These are phyloP conservation scores for Pachycephus smyrnensis DNA, from an alignment of 2,888 invertebrate genomes.

Conservation along the genomic window DNA sequence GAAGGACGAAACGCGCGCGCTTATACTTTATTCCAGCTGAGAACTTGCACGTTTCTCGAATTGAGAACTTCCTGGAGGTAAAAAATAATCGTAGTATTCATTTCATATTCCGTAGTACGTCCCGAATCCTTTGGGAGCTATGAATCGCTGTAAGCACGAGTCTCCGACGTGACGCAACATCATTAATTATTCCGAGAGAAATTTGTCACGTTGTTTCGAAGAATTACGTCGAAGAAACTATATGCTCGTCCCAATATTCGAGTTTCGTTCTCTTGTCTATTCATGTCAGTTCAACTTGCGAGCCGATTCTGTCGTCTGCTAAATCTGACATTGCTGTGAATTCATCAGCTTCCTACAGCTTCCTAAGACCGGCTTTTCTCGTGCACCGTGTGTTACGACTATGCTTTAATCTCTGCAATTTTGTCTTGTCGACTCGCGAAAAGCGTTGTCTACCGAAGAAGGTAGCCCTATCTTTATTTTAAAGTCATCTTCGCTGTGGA, in stretches of 20 bases:
- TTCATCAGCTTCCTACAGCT: background rate
- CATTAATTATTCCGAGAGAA: background rate
- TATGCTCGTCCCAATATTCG: background rate
- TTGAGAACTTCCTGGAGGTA: background rate
- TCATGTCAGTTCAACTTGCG: background rate
- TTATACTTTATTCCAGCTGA: constrained; percentile 1
- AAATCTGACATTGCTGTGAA: background rate
- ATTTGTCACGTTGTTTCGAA: background rate
- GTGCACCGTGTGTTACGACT: background rate
- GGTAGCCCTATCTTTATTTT: background rate
- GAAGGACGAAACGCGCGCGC: constrained; percentile 8
- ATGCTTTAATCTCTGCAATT: background rate
- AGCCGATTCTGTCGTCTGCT: constrained; percentile 1
- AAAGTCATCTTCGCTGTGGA: background rate
- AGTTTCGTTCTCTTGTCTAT: constrained; percentile 3
- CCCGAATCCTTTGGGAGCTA: background rate
- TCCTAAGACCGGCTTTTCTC: background rate
- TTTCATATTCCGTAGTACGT: background rate
- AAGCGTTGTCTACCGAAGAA: no score
- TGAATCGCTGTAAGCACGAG: background rate
- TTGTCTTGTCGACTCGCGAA: background rate
- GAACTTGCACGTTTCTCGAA: background rate
- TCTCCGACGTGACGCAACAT: background rate
- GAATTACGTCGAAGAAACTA: background rate
- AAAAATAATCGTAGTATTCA: background rate